Evolutionary conservation across 2,888 invertebrate genomes (phyloP).

Genomic region (Trisateles emortualis): DNA sequence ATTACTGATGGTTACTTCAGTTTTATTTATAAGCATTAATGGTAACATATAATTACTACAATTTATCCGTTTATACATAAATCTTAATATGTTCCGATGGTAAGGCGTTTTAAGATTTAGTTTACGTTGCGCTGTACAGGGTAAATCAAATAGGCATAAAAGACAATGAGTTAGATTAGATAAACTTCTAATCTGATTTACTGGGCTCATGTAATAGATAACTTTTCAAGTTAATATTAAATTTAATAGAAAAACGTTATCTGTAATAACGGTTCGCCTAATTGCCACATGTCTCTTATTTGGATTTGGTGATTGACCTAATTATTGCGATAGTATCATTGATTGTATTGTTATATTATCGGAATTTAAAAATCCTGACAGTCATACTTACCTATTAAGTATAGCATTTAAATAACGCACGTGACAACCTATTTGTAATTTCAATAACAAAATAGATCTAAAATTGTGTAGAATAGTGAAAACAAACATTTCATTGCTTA

Average conservation of each 20-base stretch:
- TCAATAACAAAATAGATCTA: too few species aligned
- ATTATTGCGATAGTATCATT: too few species aligned
- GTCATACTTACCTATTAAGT: background rate
- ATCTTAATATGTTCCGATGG: background rate
- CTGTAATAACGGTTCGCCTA: too few species aligned
- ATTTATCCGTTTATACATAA: background rate
- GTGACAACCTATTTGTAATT: too few species aligned
- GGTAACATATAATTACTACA: background rate
- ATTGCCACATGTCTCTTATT: too few species aligned
- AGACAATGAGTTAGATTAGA: slow-evolving; percentile 22
- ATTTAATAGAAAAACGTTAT: too few species aligned
- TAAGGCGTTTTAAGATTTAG: background rate
- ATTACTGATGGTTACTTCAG: background rate
- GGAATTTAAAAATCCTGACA: background rate
- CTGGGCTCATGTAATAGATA: slow-evolving; percentile 2
- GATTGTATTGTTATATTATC: too few species aligned
- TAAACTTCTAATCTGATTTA: slow-evolving; percentile 32
- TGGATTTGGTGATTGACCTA: too few species aligned
- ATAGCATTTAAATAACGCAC: too few species aligned
- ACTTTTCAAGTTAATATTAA: too few species aligned
- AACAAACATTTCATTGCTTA: too few species aligned
- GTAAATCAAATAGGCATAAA: slow-evolving; percentile 6
- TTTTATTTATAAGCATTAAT: slow-evolving; percentile 1
- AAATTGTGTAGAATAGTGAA: too few species aligned
- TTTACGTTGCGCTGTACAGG: background rate